phyloP scores from a whole-genome alignment of 2,797 vertebrate genomes.

The Cirrhinus molitorella region DNA sequence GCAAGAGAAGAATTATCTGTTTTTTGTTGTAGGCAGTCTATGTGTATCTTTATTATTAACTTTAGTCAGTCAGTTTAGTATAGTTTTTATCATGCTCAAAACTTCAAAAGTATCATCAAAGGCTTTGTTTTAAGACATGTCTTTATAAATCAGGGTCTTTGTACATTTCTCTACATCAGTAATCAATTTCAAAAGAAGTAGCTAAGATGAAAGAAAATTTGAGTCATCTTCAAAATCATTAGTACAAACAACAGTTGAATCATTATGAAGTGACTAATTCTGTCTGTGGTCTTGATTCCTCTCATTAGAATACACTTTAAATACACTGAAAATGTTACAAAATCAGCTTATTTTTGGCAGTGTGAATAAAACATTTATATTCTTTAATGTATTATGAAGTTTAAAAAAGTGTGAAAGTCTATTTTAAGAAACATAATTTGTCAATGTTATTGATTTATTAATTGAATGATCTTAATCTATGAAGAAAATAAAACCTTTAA shows the following conservation, averaged over 20 bases:
- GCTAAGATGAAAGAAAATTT: conserved; percentile 10
- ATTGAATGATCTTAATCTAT: background rate
- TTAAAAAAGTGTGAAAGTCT: background rate
- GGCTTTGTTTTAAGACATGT: conserved; percentile 13
- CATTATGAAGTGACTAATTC: background rate
- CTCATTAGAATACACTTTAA: background rate
- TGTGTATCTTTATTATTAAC: background rate
- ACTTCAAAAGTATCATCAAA: conserved; percentile 21
- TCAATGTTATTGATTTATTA: background rate
- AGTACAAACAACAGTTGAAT: background rate
- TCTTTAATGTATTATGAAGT: background rate
- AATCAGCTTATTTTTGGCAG: too few species aligned
- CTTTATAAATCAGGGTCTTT: conserved; percentile 1
- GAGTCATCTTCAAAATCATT: background rate
- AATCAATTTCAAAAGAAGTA: background rate
- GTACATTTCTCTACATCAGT: background rate
- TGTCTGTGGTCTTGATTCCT: background rate
- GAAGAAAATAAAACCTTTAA: too few species aligned
- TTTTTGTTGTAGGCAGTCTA: background rate
- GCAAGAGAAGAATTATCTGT: background rate
- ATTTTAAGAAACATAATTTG: background rate
- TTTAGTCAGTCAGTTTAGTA: conserved; percentile 6
- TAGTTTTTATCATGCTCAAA: background rate
- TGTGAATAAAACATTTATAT: background rate
- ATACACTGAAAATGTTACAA: too few species aligned